Conservation (phyloP, 2,797 vertebrate genomes). For the Setipinna tenuifilis region DNA sequence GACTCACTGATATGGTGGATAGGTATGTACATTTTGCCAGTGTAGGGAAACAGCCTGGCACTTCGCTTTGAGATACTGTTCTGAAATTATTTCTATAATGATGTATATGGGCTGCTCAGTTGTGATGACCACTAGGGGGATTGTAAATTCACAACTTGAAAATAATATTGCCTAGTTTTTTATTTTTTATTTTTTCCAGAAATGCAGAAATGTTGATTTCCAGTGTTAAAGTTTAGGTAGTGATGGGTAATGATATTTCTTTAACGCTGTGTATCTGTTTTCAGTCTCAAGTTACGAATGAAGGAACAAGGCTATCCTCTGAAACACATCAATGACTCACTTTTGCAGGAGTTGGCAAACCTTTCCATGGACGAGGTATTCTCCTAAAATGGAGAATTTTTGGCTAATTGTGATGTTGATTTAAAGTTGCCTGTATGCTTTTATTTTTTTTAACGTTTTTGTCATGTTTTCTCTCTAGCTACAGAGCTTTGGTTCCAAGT, state of each 20-base stretch:
- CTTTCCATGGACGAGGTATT: conserved; percentile 72
- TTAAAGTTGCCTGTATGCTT: neutral
- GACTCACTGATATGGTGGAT: conserved; percentile 77
- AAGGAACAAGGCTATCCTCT: conserved; percentile 69
- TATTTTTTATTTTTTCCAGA: no score
- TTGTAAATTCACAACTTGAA: neutral
- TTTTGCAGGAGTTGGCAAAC: conserved; percentile 68
- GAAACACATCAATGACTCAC: conserved; percentile 61
- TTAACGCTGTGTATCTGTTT: neutral
- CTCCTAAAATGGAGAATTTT: neutral
- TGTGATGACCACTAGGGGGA: neutral
- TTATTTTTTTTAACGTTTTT: neutral
- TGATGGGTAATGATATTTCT: no score
- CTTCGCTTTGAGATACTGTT: neutral
- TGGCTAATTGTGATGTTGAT: neutral
- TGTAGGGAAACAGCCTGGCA: neutral
- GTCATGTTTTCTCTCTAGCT: conserved; percentile 58
- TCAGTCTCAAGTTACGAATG: conserved; percentile 70
- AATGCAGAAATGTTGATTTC: no score
- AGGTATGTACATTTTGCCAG: conserved; percentile 70
- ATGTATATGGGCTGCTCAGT: neutral
- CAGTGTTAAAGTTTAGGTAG: no score
- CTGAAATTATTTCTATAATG: neutral
- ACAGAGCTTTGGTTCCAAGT: conserved; percentile 67
- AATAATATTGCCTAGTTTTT: no score